Base-by-base conservation (phyloP, 2,797 vertebrate species). In the Fratercula arctica region DNA sequence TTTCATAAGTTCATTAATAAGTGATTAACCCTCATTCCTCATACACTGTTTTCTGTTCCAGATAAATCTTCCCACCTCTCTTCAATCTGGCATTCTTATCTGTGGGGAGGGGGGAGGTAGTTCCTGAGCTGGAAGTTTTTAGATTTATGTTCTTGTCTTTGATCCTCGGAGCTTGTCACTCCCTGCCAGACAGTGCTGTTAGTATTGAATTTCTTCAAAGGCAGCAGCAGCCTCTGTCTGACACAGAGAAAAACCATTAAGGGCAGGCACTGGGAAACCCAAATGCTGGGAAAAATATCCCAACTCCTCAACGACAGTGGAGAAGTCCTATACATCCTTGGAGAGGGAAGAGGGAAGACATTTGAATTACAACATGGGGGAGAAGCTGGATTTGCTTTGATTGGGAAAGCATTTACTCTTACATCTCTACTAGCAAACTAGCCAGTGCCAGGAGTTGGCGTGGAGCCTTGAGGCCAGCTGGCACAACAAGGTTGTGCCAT, bases 131-230 rank as follows among this genome's bases (percentile, higher is more conserved):
- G 57, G 41, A 91, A 41, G 16, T 50, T 93, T 68, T 80, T 78
- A 93, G 85, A 90, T 95, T 95, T 94, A 66, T 91, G 76, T 68
- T 91, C 73, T 50, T 78, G 73, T 69, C 87, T 86, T 94, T 90
- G 85, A 81, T 94, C 26, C 57, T 91, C 50, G 45, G 82, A 75
- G 93, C 54, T 85, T 88, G 92, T 88, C 76, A 90, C 26, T 95
- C 21, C 53, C 67, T 73, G 80, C 24, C 67, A 95, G 79, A 88
- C 61, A 18, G 53, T 57, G 87, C 53, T 78, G 69, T 91, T 95
- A 78, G 83, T 69, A 14, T 66, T 39, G 80, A 86, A 81, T 84
- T 67, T 78, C 88, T 91, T 86, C 73, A 90, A 72, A 94, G 66
- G 21, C 48, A 73, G 41, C 73, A 59, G 50, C 61, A 93, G 45